Percentiles rank a stretch among this genome's conserved stretches.
Conservation (phyloP, 2,888 invertebrate species). For the Drosophila koepferae region DNA sequence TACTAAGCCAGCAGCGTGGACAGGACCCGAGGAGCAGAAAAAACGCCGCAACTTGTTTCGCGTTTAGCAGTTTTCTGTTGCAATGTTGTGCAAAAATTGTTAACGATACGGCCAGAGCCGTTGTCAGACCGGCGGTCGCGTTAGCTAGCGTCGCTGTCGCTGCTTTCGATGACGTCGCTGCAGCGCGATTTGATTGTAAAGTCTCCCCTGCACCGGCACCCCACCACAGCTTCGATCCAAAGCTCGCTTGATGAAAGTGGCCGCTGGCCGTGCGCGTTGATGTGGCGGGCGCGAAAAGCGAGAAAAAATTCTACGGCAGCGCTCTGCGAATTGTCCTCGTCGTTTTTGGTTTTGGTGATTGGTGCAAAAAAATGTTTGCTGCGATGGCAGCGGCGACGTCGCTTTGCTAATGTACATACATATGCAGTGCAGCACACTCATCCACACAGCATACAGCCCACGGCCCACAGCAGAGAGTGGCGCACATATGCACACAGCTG, state of each 20-base stretch:
- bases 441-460: background rate
- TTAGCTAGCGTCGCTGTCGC: slow-evolving; percentile 62
- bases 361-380: slow-evolving; percentile 61
- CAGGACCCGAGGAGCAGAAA: slow-evolving; percentile 81
- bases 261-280: slow-evolving; percentile 65
- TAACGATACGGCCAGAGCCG: slow-evolving; percentile 77
- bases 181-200: slow-evolving; percentile 70
- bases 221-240: slow-evolving; percentile 26
- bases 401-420: slow-evolving; percentile 75
- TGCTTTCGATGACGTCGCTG: slow-evolving; percentile 65
- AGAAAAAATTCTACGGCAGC: slow-evolving; percentile 55
- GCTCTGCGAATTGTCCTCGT: slow-evolving; percentile 74
- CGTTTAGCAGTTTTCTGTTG: slow-evolving; percentile 85
- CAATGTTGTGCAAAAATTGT: slow-evolving; percentile 81
- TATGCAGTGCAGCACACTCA: slow-evolving; percentile 35
- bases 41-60: slow-evolving; percentile 84
- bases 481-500: slow-evolving; percentile 67
- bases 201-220: slow-evolving; percentile 15
- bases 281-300: slow-evolving; percentile 62
- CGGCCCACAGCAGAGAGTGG: slow-evolving; percentile 22
- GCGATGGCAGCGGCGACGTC: slow-evolving; percentile 50
- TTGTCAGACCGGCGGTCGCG: slow-evolving; percentile 51
- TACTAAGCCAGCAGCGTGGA: slow-evolving; percentile 61
- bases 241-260: slow-evolving; percentile 68
- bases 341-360: slow-evolving; percentile 74